Evolutionary conservation across 53 echinoderm and acorn worm genomes (phyloP).

Genomic region (Echinarachnius parma): DNA sequence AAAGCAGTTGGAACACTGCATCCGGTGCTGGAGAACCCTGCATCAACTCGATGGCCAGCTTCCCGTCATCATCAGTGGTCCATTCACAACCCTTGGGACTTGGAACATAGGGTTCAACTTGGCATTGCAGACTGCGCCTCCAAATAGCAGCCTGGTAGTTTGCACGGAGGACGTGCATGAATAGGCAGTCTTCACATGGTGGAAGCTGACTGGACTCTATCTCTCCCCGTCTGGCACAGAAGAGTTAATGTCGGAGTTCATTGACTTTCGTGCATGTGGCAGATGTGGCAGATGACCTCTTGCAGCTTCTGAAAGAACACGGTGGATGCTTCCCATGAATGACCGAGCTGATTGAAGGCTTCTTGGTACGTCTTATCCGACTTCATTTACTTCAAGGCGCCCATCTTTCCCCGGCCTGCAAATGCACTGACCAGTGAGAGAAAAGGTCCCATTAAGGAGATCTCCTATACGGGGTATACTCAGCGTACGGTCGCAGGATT

Average conservation of each 20-base stretch:
- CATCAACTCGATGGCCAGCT: conserved; percentile 50
- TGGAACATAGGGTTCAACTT: conserved; percentile 20
- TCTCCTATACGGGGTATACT: no score
- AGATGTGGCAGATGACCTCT: conserved; percentile 36
- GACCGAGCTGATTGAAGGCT: conserved; percentile 23
- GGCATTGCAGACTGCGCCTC: no score
- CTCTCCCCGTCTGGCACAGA: conserved; percentile 30
- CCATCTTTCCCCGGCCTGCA: conserved; percentile 40
- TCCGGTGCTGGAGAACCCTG: conserved; percentile 47
- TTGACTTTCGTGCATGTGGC: conserved; percentile 26
- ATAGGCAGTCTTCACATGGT: conserved; percentile 45
- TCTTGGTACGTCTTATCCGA: neutral
- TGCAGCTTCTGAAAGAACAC: conserved; percentile 1
- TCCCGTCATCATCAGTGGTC: conserved; percentile 17
- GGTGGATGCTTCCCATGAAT: conserved; percentile 15
- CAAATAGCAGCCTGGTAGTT: conserved; percentile 50
- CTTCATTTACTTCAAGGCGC: conserved; percentile 40
- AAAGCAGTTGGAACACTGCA: conserved; percentile 39
- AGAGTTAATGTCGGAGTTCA: conserved; percentile 23
- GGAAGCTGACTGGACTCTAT: conserved; percentile 44
- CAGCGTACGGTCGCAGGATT: no score
- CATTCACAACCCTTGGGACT: conserved; percentile 36
- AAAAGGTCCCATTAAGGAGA: no score
- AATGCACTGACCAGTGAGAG: no score
- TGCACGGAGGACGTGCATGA: conserved; percentile 29